Evolutionary conservation across 2,113 vertebrate species (phyloP).

Genomic region (Rhinolophus ferrumequinum): DNA sequence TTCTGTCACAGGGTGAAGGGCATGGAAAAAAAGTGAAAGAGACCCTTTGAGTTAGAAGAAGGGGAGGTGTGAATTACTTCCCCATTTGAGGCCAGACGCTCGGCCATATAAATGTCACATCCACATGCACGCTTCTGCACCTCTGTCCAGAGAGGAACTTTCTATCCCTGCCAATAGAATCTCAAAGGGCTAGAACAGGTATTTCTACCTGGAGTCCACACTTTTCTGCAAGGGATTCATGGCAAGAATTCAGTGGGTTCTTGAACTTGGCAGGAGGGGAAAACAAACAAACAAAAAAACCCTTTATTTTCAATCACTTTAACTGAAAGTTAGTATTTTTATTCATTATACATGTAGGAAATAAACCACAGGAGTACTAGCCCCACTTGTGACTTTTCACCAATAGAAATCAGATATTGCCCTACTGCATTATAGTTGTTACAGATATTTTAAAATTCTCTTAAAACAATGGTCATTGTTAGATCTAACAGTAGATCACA

Average conservation of each 20-base stretch:
- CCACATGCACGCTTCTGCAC: no score
- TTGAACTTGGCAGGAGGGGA: background rate
- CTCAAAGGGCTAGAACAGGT: background rate
- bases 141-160: background rate
- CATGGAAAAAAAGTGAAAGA: background rate
- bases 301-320: background rate
- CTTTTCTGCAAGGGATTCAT: background rate
- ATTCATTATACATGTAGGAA: background rate
- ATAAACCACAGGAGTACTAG: background rate
- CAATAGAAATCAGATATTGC: background rate
- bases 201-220: background rate
- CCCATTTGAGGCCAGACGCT: background rate
- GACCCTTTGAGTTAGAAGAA: background rate
- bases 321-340: background rate
- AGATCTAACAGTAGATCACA: background rate
- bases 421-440: background rate
- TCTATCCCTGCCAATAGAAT: background rate
- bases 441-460: slow-evolving; percentile 23
- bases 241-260: background rate
- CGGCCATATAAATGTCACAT: background rate
- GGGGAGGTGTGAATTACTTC: background rate
- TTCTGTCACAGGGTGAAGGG: background rate
- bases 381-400: background rate
- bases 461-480: background rate
- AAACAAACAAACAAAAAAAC: background rate